Conservation (phyloP, 2,113 vertebrate species). For the Panthera leo region DNA sequence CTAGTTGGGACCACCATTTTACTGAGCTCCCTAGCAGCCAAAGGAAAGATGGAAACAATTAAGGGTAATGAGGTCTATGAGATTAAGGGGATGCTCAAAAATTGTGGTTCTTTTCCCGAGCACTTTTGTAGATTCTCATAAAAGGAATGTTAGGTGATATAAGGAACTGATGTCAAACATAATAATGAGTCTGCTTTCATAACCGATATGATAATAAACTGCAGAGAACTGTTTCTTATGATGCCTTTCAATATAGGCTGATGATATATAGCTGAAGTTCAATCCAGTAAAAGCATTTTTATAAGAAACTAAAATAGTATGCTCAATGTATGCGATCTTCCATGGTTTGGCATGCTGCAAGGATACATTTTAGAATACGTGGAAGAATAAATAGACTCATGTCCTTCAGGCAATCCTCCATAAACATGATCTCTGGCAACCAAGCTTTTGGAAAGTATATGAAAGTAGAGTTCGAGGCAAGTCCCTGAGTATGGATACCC, state of each 20-base stretch:
- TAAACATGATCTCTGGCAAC: constrained; percentile 4
- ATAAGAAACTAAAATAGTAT: not conserved
- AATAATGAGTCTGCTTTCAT: not conserved
- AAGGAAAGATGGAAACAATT: constrained; percentile 44
- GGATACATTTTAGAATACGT: not conserved
- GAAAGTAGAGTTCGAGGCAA: constrained; percentile 43
- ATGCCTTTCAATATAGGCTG: not conserved
- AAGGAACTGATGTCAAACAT: not conserved
- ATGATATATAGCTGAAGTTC: not conserved
- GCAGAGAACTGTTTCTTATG: not conserved
- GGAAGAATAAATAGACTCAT: not conserved
- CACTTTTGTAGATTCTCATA: not conserved
- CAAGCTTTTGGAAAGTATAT: constrained; percentile 24
- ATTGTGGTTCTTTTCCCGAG: not conserved
- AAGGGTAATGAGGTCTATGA: not conserved
- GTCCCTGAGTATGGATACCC: not conserved
- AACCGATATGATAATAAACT: not conserved
- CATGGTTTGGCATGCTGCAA: not conserved
- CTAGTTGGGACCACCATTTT: not conserved
- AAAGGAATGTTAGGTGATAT: not conserved
- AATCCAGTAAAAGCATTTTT: constrained; percentile 18
- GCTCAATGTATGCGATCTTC: not conserved
- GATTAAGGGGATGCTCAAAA: constrained; percentile 7
- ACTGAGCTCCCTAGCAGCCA: constrained; percentile 40
- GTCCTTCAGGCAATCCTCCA: not conserved